Evolutionary conservation across 2,888 invertebrate species (phyloP).

Genomic region (Hetaerina titia): DNA sequence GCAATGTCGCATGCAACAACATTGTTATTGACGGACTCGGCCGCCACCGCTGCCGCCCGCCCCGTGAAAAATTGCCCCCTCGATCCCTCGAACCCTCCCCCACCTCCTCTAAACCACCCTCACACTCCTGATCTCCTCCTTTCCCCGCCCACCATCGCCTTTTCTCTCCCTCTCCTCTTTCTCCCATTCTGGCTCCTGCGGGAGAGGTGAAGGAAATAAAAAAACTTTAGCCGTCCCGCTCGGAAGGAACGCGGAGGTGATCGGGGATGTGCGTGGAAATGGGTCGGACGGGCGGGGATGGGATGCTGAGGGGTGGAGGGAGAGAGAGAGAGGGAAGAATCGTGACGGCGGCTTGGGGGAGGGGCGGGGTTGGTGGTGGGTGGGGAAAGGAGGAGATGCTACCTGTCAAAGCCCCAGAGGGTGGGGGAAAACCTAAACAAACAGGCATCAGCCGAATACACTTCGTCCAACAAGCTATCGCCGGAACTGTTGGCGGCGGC

Average conservation of each 20-base stretch:
- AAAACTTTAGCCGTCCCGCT: too few species aligned
- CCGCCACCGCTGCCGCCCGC: slow-evolving; percentile 58
- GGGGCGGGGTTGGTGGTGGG: neutral
- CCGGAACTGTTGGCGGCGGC: neutral
- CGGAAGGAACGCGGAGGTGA: slow-evolving; percentile 14
- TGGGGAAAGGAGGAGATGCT: neutral
- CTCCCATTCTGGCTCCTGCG: neutral
- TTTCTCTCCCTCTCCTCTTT: neutral
- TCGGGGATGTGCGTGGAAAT: slow-evolving; percentile 28
- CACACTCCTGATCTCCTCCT: neutral
- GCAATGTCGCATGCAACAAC: slow-evolving; percentile 67
- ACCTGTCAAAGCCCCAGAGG: neutral
- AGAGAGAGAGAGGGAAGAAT: neutral
- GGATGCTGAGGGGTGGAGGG: slow-evolving; percentile 17
- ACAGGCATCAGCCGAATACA: neutral
- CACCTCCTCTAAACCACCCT: neutral
- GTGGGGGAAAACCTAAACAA: neutral
- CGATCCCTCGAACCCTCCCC: neutral
- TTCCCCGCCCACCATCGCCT: neutral
- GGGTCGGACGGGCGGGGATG: neutral
- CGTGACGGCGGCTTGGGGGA: neutral
- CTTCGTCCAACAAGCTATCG: neutral
- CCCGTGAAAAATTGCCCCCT: slow-evolving; percentile 64
- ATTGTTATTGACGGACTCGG: slow-evolving; percentile 62
- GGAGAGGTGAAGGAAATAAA: neutral